A percentile compares a stretch with the other conserved stretches of the same genome.
Conservation (phyloP, 2,797 vertebrate genomes). For the Varecia variegata region DNA sequence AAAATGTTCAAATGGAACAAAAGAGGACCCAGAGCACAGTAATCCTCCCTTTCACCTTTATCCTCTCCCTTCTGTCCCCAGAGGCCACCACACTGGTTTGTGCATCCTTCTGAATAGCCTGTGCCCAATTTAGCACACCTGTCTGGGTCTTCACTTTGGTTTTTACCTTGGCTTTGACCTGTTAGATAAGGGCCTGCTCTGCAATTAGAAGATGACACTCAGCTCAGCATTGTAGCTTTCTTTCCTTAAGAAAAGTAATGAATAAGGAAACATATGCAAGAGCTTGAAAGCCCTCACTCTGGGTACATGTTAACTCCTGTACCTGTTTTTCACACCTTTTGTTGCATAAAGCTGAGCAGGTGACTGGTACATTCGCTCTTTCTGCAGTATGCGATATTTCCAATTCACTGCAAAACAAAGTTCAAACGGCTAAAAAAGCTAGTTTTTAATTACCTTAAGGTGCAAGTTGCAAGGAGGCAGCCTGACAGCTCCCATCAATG, state of each 20-base stretch:
- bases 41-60: background rate
- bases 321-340: conserved; percentile 60
- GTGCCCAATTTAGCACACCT: background rate
- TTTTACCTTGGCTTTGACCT: conserved; percentile 45
- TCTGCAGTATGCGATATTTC: conserved; percentile 55
- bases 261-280: background rate
- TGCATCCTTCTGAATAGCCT: background rate
- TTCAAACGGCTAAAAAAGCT: conserved; percentile 68
- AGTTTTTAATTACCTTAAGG: conserved; percentile 59
- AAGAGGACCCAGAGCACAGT: background rate
- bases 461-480: conserved; percentile 35
- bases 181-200: background rate
- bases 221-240: conserved; percentile 19
- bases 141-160: background rate
- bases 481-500: conserved; percentile 47
- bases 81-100: background rate
- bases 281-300: conserved; percentile 23
- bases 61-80: background rate
- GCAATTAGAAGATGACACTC: conserved; percentile 17
- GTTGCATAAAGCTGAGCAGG: conserved; percentile 27
- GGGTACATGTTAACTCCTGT: conserved; percentile 35
- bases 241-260: conserved; percentile 20
- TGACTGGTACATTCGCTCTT: conserved; percentile 52
- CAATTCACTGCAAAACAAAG: conserved; percentile 69
- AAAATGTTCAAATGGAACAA: background rate